Percentiles rank a stretch among this genome's conserved stretches.
phyloP scores from a whole-genome alignment of 2,888 invertebrate species.

The Drosophila testacea region DNA sequence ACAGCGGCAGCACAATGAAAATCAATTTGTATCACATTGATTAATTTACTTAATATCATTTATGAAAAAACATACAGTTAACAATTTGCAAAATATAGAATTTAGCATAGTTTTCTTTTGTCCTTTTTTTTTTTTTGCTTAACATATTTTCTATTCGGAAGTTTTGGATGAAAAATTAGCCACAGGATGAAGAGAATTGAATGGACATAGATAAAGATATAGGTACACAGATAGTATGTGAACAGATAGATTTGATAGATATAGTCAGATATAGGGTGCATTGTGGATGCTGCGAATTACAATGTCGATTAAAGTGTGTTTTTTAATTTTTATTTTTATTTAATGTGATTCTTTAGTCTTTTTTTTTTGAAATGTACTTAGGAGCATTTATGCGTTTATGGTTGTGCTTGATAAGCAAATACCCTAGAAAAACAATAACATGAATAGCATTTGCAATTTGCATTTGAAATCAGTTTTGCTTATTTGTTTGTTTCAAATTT shows the following conservation, averaged over 20 bases:
- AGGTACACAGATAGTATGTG: conserved; percentile 35
- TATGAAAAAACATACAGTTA: conserved; percentile 27
- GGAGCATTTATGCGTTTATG: conserved; percentile 55
- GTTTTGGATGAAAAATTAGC: conserved; percentile 32
- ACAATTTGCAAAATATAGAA: conserved; percentile 50
- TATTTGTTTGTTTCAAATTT: conserved; percentile 40
- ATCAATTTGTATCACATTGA: conserved; percentile 76
- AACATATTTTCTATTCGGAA: conserved; percentile 13
- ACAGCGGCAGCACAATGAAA: conserved; percentile 71
- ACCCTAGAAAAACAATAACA: conserved; percentile 61
- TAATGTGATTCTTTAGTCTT: conserved; percentile 16
- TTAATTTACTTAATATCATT: conserved; percentile 58
- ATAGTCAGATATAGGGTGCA: conserved; percentile 55
- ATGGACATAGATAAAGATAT: conserved; percentile 14
- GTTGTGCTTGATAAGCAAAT: conserved; percentile 58
- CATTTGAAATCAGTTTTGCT: conserved; percentile 52
- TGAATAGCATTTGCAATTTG: conserved; percentile 62
- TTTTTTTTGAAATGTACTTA: conserved; percentile 31
- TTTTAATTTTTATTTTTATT: conserved; percentile 15
- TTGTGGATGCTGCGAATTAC: conserved; percentile 64
- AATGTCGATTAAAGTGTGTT: conserved; percentile 54
- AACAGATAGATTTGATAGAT: conserved; percentile 19
- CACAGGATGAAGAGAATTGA: conserved; percentile 21
- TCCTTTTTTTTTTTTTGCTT: conserved; percentile 7
- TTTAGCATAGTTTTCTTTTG: conserved; percentile 38